These are phyloP conservation scores for Mimumesa dahlbomi DNA, from an alignment of 2,888 invertebrate genomes.

Conservation along the genomic window DNA sequence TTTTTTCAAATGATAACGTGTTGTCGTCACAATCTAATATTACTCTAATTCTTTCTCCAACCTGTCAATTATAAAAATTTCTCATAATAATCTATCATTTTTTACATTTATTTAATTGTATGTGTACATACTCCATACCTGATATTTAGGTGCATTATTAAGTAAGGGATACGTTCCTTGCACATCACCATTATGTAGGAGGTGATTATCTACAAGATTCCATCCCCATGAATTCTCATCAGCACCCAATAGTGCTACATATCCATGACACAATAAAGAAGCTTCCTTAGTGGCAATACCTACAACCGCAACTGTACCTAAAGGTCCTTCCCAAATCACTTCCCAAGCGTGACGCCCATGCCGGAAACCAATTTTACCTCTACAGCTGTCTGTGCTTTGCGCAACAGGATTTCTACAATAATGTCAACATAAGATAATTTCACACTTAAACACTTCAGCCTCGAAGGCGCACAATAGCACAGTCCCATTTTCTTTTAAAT, in stretches of 20 bases:
- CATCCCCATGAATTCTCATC: constrained; percentile 99
- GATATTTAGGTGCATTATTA: constrained; percentile 98
- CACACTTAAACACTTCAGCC: no score
- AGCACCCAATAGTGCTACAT: constrained; percentile 95
- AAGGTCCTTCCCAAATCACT: constrained; percentile 98
- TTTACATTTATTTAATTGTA: not conserved
- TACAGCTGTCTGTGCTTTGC: constrained; percentile 97
- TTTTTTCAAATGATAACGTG: constrained; percentile 97
- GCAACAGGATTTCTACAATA: constrained; percentile 94
- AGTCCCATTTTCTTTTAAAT: no score
- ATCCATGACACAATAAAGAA: constrained; percentile 95
- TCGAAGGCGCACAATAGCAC: no score
- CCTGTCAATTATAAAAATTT: constrained; percentile 82
- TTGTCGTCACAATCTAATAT: constrained; percentile 99
- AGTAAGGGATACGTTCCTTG: constrained; percentile 96
- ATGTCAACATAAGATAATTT: not conserved
- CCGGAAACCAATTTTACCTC: constrained; percentile 94
- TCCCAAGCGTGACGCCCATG: constrained; percentile 98
- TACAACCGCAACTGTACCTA: constrained; percentile 98
- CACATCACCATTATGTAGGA: constrained; percentile 97
- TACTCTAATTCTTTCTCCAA: constrained; percentile 97
- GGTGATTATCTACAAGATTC: constrained; percentile 98
- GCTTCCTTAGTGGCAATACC: constrained; percentile 98
- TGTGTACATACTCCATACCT: constrained; percentile 87
- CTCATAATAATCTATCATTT: constrained; percentile 9